Conservation (phyloP, 2,888 invertebrate genomes). For the Coelopa pilipes region DNA sequence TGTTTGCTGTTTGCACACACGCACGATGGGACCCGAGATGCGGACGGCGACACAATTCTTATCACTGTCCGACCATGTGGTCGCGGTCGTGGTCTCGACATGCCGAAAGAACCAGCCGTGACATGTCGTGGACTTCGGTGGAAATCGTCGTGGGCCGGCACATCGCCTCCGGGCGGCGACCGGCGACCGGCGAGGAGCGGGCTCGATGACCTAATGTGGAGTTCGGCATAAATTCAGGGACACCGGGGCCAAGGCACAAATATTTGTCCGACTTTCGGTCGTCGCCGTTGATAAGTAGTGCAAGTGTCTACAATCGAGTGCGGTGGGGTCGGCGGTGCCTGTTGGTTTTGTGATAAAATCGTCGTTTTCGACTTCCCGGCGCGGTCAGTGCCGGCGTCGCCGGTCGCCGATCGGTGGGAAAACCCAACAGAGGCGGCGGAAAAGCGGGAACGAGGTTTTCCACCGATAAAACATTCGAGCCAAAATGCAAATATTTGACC, state of each 20-base stretch:
- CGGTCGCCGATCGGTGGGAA: too few relatives aligned
- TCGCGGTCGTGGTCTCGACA: background rate
- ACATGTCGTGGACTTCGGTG: background rate
- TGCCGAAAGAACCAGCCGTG: background rate
- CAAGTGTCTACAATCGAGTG: background rate
- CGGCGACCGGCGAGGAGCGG: background rate
- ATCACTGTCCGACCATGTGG: background rate
- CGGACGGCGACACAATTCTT: background rate
- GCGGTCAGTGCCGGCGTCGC: background rate
- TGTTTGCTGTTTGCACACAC: too few relatives aligned
- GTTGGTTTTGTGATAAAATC: constrained; percentile 2
- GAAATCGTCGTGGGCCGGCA: constrained; percentile 1
- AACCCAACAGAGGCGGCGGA: too few relatives aligned
- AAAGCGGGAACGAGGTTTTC: too few relatives aligned
- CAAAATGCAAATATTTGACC: too few relatives aligned
- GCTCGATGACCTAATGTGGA: constrained; percentile 6
- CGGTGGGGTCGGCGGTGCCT: background rate
- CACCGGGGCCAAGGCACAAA: background rate
- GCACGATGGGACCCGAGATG: too few relatives aligned
- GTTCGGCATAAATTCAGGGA: constrained; percentile 6
- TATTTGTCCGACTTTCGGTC: constrained; percentile 7
- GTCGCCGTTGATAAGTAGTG: background rate
- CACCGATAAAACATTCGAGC: too few relatives aligned
- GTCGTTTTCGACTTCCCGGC: background rate
- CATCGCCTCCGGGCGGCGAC: background rate